Evolutionary conservation across 2,888 invertebrate genomes (phyloP), one percentile per base, ranked within the genome.

Genomic region (Quadroppia sp.): DNA sequence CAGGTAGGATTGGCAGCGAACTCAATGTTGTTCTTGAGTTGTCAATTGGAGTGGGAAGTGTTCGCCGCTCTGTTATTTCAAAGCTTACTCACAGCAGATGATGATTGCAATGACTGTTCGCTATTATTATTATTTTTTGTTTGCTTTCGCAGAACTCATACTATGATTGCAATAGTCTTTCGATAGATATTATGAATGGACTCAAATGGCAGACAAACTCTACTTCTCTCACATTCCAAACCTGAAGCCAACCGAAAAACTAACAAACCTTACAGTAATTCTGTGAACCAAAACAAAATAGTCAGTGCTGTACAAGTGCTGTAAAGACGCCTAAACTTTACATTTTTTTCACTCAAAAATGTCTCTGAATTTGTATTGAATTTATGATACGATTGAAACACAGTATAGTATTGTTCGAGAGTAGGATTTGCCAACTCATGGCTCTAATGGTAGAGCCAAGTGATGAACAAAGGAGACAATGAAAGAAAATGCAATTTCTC

Each of bases 41-140:
- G 61, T 61, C 61, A 61, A 61, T 61, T 32, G 7, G 32, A 30
- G 28, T 61, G 61, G 30, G 32, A 61, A 30, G 61, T 28, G 28
- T 61, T 61, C 61, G 61, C 61, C 61, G 61, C 61, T 61, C 61
- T 61, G 61, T 61, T 61, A 61, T 61, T 61, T 61, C 32, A 61
- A 61, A 30, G 61, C 28, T 30, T 61, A 30, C n/a, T 28, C 61
- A 32, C 61, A 61, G n/a, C 30, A 61, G 61, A 48, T 48, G 48
- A n/a, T 36, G 36, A 36, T 36, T 36, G 36, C 36, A n/a, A 48
- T 23, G 61, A 30, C 61, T 61, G 61, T 32, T 36, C 61, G 61
- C 61, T 61, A 32, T 61, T 61, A 61, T 61, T 61, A 61, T 61
- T 61, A 56, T 56, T 56, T 30, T 61, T 61, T 61, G 61, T 61